These are phyloP conservation scores for Gadus chalcogrammus DNA, from an alignment of 2,113 vertebrate species.

Conservation along the genomic window DNA sequence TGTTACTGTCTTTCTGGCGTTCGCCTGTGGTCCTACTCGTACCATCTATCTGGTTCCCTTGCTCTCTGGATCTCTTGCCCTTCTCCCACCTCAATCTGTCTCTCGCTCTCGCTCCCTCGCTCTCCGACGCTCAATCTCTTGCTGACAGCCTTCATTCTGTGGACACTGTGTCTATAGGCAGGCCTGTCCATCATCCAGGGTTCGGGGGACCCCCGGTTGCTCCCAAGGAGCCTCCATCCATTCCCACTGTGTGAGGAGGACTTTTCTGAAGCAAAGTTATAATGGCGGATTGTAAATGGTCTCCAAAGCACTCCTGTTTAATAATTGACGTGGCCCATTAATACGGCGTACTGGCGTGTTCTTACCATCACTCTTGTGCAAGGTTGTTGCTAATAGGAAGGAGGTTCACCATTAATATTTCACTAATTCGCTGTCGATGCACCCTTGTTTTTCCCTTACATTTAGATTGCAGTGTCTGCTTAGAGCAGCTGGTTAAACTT, in stretches of 20 bases:
- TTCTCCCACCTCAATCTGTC: too few relatives aligned
- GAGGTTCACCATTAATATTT: too few relatives aligned
- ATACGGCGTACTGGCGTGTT: neutral
- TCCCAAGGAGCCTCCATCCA: constrained; percentile 40
- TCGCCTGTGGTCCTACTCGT: constrained; percentile 23
- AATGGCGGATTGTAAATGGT: neutral
- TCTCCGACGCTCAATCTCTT: constrained; percentile 22
- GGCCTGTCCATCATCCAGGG: too few relatives aligned
- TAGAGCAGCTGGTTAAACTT: too few relatives aligned
- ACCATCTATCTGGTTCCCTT: constrained; percentile 17
- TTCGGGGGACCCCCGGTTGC: too few relatives aligned
- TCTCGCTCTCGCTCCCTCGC: constrained; percentile 36
- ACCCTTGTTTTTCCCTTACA: too few relatives aligned
- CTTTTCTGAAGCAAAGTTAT: neutral
- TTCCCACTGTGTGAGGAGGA: constrained; percentile 56
- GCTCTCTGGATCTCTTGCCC: constrained; percentile 8
- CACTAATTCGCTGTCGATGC: too few relatives aligned
- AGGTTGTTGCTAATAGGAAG: too few relatives aligned
- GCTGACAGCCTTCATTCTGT: too few relatives aligned
- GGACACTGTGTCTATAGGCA: too few relatives aligned
- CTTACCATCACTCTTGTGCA: neutral
- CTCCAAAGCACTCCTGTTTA: neutral
- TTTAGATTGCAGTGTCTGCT: too few relatives aligned
- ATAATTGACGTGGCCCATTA: neutral
- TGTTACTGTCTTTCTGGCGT: constrained; percentile 14